Conservation (phyloP, 2,888 invertebrate genomes). For the Tromatobia lineatoria region DNA sequence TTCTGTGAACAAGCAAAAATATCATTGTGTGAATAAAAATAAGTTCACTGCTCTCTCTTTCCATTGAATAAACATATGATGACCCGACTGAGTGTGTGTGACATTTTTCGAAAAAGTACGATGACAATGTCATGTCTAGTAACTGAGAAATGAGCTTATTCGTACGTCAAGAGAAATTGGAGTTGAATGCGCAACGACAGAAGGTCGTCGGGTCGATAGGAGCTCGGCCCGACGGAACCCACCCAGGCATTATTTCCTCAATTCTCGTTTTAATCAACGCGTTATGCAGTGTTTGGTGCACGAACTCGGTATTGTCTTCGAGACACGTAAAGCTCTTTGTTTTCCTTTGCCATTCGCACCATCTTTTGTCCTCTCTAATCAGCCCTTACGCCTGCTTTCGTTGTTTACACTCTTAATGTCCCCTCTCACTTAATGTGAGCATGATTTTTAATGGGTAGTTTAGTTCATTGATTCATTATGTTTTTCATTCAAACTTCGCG, state of each 20-base stretch:
- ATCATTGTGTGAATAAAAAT: too few species aligned
- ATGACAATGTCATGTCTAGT: slow-evolving; percentile 47
- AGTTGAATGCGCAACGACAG: slow-evolving; percentile 61
- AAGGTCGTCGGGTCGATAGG: slow-evolving; percentile 48
- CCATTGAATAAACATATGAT: not conserved
- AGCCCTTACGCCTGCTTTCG: slow-evolving; percentile 79
- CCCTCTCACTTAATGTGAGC: not conserved
- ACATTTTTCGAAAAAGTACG: slow-evolving; percentile 5
- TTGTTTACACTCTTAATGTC: slow-evolving; percentile 42
- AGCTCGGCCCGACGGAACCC: slow-evolving; percentile 31
- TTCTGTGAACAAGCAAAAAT: too few species aligned
- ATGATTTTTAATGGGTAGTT: slow-evolving; percentile 58
- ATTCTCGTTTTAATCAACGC: slow-evolving; percentile 83
- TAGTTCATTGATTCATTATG: slow-evolving; percentile 1
- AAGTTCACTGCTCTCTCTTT: too few species aligned
- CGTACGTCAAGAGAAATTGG: slow-evolving; percentile 65
- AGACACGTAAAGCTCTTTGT: slow-evolving; percentile 76
- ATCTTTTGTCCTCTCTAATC: slow-evolving; percentile 78
- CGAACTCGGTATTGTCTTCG: slow-evolving; percentile 76
- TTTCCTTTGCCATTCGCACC: slow-evolving; percentile 66
- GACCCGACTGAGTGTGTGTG: not conserved
- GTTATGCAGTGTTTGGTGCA: slow-evolving; percentile 75
- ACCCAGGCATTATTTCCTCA: slow-evolving; percentile 77
- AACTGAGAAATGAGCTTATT: slow-evolving; percentile 64
- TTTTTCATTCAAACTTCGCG: not conserved